Conservation (phyloP, 2,113 vertebrate genomes). For the Triplophysa rosa region DNA sequence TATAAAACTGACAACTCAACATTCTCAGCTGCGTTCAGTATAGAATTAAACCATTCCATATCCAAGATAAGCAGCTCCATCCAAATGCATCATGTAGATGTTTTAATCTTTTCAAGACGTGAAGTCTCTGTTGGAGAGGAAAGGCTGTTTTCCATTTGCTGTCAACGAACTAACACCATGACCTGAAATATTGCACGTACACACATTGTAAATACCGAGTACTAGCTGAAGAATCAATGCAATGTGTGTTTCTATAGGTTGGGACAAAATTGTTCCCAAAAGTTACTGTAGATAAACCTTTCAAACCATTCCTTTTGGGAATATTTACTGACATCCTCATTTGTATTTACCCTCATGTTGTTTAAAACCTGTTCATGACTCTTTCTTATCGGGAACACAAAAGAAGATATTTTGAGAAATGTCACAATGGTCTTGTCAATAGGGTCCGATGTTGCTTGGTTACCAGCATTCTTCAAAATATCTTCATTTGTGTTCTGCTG, state of each 20-base stretch:
- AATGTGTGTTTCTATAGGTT: background rate
- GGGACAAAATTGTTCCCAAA: background rate
- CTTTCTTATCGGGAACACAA: too few species aligned
- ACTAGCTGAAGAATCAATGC: too few species aligned
- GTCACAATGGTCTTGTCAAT: too few species aligned
- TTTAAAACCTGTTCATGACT: too few species aligned
- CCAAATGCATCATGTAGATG: slow-evolving; percentile 33
- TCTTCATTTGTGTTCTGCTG: too few species aligned
- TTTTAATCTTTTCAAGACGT: slow-evolving; percentile 36
- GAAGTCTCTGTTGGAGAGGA: slow-evolving; percentile 7
- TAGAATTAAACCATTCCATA: background rate
- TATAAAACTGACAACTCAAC: background rate
- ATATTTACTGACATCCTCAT: background rate
- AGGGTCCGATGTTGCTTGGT: too few species aligned
- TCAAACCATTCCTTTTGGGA: background rate
- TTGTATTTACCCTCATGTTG: background rate
- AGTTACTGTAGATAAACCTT: background rate
- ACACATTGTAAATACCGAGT: background rate
- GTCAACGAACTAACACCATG: slow-evolving; percentile 10
- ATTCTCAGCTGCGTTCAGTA: background rate
- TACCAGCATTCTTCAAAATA: too few species aligned
- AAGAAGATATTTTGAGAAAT: too few species aligned
- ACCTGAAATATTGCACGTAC: background rate
- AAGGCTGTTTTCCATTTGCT: slow-evolving; percentile 24
- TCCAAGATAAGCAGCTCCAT: slow-evolving; percentile 7